phyloP scores from a whole-genome alignment of 2,113 vertebrate genomes.

The Rallus limicola region DNA sequence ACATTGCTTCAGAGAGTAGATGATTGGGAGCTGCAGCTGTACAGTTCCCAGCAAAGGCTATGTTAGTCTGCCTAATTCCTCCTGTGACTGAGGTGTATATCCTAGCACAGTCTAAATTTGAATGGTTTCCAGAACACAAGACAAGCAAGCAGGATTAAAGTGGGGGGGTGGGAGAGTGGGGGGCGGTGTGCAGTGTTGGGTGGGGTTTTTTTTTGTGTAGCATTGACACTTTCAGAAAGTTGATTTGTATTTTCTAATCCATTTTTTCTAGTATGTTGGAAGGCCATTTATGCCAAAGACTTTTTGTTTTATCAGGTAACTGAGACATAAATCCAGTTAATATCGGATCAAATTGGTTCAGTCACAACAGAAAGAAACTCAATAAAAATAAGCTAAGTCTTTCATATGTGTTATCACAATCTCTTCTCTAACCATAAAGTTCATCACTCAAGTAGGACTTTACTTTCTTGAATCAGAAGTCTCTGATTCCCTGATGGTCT shows the following conservation, averaged over 20 bases:
- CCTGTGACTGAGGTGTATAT: not conserved
- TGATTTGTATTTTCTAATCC: slow-evolving; percentile 20
- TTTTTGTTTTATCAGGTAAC: slow-evolving; percentile 13
- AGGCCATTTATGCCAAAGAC: not conserved
- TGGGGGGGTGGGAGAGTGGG: not conserved
- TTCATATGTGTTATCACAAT: not conserved
- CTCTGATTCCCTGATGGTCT: not conserved
- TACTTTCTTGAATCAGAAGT: not conserved
- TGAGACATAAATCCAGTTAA: slow-evolving; percentile 1
- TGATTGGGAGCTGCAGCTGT: not conserved
- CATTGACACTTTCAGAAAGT: not conserved
- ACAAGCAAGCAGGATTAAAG: not conserved
- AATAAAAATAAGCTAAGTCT: not conserved
- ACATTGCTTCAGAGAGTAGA: not conserved
- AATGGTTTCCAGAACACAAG: not conserved
- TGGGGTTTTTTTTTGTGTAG: not conserved
- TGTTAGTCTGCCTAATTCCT: not conserved
- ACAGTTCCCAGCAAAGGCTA: not conserved
- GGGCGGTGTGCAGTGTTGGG: no score
- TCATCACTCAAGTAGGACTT: not conserved
- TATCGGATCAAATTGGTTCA: not conserved
- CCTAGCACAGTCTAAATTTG: not conserved
- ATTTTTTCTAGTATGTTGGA: not conserved
- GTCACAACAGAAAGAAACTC: not conserved
- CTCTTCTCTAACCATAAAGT: not conserved